These are phyloP conservation scores for Ambastaia sidthimunki DNA, from an alignment of 2,797 vertebrate species.

Conservation along the genomic window DNA sequence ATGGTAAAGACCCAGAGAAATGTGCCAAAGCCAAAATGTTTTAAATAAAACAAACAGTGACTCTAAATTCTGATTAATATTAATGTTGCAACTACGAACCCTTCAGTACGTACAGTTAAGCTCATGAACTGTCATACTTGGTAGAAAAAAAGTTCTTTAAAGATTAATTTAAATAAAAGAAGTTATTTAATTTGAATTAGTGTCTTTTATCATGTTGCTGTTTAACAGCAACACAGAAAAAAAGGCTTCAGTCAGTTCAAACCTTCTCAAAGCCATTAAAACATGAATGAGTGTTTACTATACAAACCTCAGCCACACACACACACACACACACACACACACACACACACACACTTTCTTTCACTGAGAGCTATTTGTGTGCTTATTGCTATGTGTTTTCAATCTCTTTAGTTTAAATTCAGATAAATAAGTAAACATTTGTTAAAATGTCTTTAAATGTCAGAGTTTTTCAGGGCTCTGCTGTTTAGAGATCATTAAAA, in stretches of 20 bases:
- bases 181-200: neutral
- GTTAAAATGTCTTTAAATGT: slow-evolving; percentile 43
- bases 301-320: no score
- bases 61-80: neutral
- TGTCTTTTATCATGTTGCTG: neutral
- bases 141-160: neutral
- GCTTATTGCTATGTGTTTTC: slow-evolving; percentile 28
- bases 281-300: no score
- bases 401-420: slow-evolving; percentile 34
- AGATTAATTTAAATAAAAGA: neutral
- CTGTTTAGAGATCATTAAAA: slow-evolving; percentile 36
- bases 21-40: neutral
- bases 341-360: no score
- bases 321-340: no score
- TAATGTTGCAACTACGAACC: no score
- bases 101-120: neutral
- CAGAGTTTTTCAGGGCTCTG: slow-evolving; percentile 14
- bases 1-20: neutral
- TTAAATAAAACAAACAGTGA: slow-evolving; percentile 11
- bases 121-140: neutral
- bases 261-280: no score
- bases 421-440: slow-evolving; percentile 13
- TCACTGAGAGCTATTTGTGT: neutral
- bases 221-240: neutral
- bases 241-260: no score